phyloP scores from a whole-genome alignment of 2,888 invertebrate species.

The Oscheius sp. region DNA sequence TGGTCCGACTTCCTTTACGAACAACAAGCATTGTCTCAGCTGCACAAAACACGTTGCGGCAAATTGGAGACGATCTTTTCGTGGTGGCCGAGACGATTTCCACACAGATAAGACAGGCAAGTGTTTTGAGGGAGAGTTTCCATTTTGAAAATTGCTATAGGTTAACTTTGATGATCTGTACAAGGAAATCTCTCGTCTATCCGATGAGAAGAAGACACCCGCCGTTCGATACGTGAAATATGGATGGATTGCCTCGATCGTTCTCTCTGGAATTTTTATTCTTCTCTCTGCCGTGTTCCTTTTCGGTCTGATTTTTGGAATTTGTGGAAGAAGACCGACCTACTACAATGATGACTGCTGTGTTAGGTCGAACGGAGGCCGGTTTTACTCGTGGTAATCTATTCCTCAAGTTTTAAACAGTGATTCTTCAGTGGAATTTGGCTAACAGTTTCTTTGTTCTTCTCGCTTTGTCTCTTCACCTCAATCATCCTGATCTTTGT shows the following conservation, averaged over 20 bases:
- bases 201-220: slow-evolving; percentile 55
- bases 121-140: not conserved
- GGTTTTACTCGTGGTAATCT: slow-evolving; percentile 75
- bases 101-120: slow-evolving; percentile 58
- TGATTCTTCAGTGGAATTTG: slow-evolving; percentile 64
- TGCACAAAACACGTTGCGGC: slow-evolving; percentile 57
- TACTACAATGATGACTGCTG: slow-evolving; percentile 75
- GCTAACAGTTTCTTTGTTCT: slow-evolving; percentile 60
- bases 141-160: slow-evolving; percentile 18
- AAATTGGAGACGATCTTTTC: slow-evolving; percentile 65
- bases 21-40: slow-evolving; percentile 43
- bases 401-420: not conserved
- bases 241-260: slow-evolving; percentile 75
- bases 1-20: slow-evolving; percentile 6
- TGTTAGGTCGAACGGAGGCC: slow-evolving; percentile 75
- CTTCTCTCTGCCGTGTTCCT: slow-evolving; percentile 74
- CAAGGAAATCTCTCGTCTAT: slow-evolving; percentile 55
- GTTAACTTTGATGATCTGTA: slow-evolving; percentile 66
- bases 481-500: slow-evolving; percentile 62
- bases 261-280: slow-evolving; percentile 73
- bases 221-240: slow-evolving; percentile 52
- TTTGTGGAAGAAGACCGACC: slow-evolving; percentile 75
- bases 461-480: slow-evolving; percentile 59
- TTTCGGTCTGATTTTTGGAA: slow-evolving; percentile 75
- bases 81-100: slow-evolving; percentile 66